phyloP scores from a whole-genome alignment of 1,140 invertebrate genomes.

The Thrips palmi region DNA sequence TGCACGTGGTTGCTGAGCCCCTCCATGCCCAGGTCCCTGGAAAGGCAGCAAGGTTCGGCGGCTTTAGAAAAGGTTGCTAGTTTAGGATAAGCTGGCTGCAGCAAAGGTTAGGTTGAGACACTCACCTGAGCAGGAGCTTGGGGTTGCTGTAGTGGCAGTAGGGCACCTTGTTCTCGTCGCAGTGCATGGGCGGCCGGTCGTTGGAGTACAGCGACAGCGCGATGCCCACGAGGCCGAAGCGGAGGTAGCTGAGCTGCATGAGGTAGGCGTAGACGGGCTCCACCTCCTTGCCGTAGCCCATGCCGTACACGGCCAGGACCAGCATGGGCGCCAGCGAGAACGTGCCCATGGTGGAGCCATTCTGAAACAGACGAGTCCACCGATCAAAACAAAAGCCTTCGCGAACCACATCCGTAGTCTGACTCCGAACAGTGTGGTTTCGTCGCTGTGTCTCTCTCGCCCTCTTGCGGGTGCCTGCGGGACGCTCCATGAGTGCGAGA shows the following conservation, averaged over 20 bases:
- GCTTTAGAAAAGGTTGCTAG: too few species aligned
- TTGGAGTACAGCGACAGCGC: slow-evolving; percentile 31
- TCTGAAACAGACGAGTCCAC: slow-evolving; percentile 22
- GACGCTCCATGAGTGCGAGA: too few species aligned
- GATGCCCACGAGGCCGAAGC: slow-evolving; percentile 33
- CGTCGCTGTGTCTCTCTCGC: too few species aligned
- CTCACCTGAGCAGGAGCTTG: slow-evolving; percentile 19
- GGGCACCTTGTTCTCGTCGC: slow-evolving; percentile 10
- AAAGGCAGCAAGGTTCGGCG: too few species aligned
- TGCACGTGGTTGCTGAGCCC: slow-evolving; percentile 17
- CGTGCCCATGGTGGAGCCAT: slow-evolving; percentile 23
- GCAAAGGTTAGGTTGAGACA: too few species aligned
- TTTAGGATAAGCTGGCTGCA: too few species aligned
- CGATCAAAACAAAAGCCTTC: too few species aligned
- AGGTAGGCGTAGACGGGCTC: slow-evolving; percentile 32
- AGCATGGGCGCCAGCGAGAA: slow-evolving; percentile 22
- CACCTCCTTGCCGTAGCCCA: slow-evolving; percentile 22
- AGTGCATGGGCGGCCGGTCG: slow-evolving; percentile 20
- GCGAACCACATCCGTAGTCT: too few species aligned
- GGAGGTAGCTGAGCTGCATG: slow-evolving; percentile 33
- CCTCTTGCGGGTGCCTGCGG: too few species aligned
- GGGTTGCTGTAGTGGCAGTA: slow-evolving; percentile 19
- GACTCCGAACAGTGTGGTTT: too few species aligned
- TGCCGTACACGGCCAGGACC: slow-evolving; percentile 23
- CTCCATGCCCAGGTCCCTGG: slow-evolving; percentile 30